phyloP scores from a whole-genome alignment of 2,797 vertebrate genomes.

The Gorsachius magnificus region DNA sequence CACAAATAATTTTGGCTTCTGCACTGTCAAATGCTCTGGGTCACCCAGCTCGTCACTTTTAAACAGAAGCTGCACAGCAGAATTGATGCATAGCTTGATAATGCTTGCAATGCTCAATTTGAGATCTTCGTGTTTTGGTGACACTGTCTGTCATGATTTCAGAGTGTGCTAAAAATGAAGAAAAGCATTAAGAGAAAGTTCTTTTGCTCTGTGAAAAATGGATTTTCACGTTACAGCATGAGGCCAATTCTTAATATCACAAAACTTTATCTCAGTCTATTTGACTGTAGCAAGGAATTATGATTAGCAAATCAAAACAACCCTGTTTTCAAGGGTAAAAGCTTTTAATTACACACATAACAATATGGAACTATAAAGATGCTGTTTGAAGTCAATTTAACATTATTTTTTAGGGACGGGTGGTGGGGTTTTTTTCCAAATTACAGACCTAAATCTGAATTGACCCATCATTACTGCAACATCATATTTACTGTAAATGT shows the following conservation, averaged over 20 bases:
- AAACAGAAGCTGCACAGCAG: background rate
- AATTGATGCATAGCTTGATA: background rate
- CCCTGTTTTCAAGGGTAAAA: slow-evolving; percentile 45
- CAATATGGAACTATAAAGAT: slow-evolving; percentile 19
- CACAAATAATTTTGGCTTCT: background rate
- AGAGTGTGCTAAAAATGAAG: background rate
- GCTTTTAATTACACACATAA: slow-evolving; percentile 57
- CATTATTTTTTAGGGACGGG: background rate
- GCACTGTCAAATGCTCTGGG: background rate
- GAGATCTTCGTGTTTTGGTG: background rate
- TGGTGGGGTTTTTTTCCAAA: background rate
- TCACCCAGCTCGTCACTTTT: background rate
- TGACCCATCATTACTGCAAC: slow-evolving; percentile 54
- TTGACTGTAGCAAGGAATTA: slow-evolving; percentile 44
- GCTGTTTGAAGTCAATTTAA: slow-evolving; percentile 30
- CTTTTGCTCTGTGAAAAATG: slow-evolving; percentile 4
- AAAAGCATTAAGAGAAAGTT: background rate
- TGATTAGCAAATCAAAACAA: slow-evolving; percentile 23
- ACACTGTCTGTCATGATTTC: background rate
- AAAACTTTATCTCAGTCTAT: slow-evolving; percentile 39
- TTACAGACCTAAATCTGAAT: slow-evolving; percentile 43
- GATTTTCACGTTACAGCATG: background rate
- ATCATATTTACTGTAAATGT: slow-evolving; percentile 55
- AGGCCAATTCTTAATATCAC: background rate
- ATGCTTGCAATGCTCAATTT: background rate